Evolutionary conservation across 2,113 vertebrate genomes (phyloP).

Genomic region (Gobio gobio): DNA sequence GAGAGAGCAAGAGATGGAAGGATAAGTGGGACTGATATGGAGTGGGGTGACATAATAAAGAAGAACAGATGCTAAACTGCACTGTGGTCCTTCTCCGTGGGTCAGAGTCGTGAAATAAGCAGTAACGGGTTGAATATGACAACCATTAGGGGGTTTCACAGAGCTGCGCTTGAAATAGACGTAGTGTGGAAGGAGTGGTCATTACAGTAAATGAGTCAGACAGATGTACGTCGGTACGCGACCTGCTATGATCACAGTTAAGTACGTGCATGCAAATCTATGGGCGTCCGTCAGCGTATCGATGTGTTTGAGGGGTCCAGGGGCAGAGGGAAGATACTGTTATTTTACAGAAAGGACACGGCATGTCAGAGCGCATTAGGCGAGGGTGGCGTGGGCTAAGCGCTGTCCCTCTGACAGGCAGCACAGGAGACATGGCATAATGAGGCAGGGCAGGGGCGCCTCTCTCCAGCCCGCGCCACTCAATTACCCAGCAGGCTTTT

Average conservation of each 20-base stretch:
- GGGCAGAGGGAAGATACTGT: slow-evolving; percentile 69
- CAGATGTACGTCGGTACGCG: slow-evolving; percentile 29
- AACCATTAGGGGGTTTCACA: background rate
- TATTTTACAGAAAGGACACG: slow-evolving; percentile 78
- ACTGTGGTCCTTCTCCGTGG: background rate
- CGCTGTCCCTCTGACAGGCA: slow-evolving; percentile 82
- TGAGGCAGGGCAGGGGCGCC: slow-evolving; percentile 83
- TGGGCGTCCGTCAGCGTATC: slow-evolving; percentile 53
- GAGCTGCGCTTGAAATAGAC: background rate
- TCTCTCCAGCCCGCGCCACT: slow-evolving; percentile 79
- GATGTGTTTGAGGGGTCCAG: slow-evolving; percentile 58
- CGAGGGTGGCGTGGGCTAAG: slow-evolving; percentile 79
- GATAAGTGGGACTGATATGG: slow-evolving; percentile 12
- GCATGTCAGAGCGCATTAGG: slow-evolving; percentile 84
- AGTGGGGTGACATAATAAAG: slow-evolving; percentile 32
- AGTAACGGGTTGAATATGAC: slow-evolving; percentile 19
- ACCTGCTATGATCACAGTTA: slow-evolving; percentile 44
- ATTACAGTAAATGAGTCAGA: slow-evolving; percentile 52
- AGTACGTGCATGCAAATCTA: slow-evolving; percentile 46
- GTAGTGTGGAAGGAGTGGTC: slow-evolving; percentile 28
- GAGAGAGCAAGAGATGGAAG: background rate
- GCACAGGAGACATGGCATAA: slow-evolving; percentile 84
- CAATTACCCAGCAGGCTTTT: slow-evolving; percentile 97
- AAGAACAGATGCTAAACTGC: slow-evolving; percentile 45
- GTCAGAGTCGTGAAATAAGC: slow-evolving; percentile 6